Evolutionary conservation across 2,888 invertebrate species (phyloP).

Genomic region (Drosophila rellima): DNA sequence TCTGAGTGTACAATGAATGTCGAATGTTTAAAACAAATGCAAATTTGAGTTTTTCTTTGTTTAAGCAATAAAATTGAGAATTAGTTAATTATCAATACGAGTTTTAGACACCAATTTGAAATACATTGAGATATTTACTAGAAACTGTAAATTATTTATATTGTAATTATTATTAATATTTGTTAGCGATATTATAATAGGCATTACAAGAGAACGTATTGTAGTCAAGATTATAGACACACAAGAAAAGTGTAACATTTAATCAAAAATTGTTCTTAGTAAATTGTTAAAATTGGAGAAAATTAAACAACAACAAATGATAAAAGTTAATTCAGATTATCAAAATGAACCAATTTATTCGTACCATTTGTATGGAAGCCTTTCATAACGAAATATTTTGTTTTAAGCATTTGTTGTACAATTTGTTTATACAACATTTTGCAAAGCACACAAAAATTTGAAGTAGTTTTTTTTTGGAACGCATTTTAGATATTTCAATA

Average conservation of each 20-base stretch:
- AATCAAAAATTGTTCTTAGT: slow-evolving; percentile 42
- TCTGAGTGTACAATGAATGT: slow-evolving; percentile 37
- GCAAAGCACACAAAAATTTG: slow-evolving; percentile 62
- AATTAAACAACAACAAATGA: slow-evolving; percentile 53
- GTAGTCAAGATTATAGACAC: slow-evolving; percentile 57
- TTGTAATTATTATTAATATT: slow-evolving; percentile 32
- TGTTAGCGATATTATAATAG: slow-evolving; percentile 29
- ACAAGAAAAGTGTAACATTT: slow-evolving; percentile 68
- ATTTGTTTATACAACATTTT: slow-evolving; percentile 27
- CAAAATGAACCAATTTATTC: slow-evolving; percentile 83
- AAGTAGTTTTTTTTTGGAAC: slow-evolving; percentile 40
- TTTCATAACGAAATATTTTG: slow-evolving; percentile 63
- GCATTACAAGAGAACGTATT: slow-evolving; percentile 54
- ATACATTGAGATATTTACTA: slow-evolving; percentile 56
- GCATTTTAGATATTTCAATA: slow-evolving; percentile 37
- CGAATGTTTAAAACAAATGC: slow-evolving; percentile 17
- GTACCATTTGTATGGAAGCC: slow-evolving; percentile 86
- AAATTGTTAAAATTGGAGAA: slow-evolving; percentile 35
- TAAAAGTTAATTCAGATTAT: slow-evolving; percentile 48
- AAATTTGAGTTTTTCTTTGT: slow-evolving; percentile 3
- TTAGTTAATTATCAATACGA: slow-evolving; percentile 37
- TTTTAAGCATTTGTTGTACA: slow-evolving; percentile 43
- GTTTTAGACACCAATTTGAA: slow-evolving; percentile 61
- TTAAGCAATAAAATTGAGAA: slow-evolving; percentile 36
- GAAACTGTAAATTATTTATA: slow-evolving; percentile 46